Conservation (phyloP, 2,888 invertebrate genomes). For the Candidula unifasciata region DNA sequence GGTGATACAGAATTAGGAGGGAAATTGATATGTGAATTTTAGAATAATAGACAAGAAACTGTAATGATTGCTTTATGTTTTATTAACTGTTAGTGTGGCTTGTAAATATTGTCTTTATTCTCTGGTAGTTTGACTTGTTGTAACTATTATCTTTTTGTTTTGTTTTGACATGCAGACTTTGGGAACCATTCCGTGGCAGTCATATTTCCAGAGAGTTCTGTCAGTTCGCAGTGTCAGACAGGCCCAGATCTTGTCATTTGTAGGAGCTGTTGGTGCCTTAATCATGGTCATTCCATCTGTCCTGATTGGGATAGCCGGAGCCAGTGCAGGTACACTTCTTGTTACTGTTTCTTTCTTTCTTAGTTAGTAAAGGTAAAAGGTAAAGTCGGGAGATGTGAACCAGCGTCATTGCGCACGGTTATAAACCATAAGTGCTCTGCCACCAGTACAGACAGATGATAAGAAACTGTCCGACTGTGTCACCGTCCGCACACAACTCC, state of each 20-base stretch:
- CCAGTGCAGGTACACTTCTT: constrained; percentile 62
- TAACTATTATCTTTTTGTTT: constrained; percentile 35
- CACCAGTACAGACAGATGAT: no score
- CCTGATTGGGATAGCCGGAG: constrained; percentile 71
- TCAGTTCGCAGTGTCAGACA: constrained; percentile 65
- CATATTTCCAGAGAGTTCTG: constrained; percentile 75
- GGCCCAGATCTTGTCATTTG: constrained; percentile 68
- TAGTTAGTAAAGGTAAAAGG: no score
- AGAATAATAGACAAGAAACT: no score
- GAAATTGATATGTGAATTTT: no score
- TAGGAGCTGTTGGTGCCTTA: constrained; percentile 66
- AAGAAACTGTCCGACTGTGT: no score
- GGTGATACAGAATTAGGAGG: no score
- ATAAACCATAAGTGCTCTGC: no score
- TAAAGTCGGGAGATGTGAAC: no score
- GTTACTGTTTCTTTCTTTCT: no score
- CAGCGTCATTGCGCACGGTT: no score
- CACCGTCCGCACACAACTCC: no score
- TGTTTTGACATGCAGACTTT: constrained; percentile 63
- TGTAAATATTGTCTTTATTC: constrained; percentile 37
- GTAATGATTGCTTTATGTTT: no score
- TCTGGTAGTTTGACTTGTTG: constrained; percentile 43
- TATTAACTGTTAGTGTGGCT: neutral
- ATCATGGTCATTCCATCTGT: constrained; percentile 72
- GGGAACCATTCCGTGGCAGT: constrained; percentile 75